Conservation (phyloP, 2,797 vertebrate species). For the Epinephelus malabaricus region DNA sequence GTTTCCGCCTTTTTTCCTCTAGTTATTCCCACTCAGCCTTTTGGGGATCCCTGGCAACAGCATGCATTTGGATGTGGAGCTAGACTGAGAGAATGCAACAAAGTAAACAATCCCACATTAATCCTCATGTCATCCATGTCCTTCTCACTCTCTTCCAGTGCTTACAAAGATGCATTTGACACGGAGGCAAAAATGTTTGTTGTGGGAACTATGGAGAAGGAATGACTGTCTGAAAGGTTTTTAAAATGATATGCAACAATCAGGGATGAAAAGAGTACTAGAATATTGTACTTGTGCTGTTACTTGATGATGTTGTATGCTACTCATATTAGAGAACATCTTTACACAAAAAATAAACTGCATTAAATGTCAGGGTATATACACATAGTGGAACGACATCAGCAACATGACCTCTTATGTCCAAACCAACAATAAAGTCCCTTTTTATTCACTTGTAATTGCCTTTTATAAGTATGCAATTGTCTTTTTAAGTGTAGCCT, state of each 20-base stretch:
- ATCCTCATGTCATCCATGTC: constrained; percentile 33
- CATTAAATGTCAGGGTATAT: too few relatives aligned
- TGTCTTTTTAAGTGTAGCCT: too few relatives aligned
- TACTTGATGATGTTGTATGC: too few relatives aligned
- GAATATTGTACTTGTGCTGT: not conserved
- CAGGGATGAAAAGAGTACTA: not conserved
- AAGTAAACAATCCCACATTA: constrained; percentile 39
- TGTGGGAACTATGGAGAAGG: not conserved
- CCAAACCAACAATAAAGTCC: too few relatives aligned
- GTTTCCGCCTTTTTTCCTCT: constrained; percentile 57
- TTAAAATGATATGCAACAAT: not conserved
- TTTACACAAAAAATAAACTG: too few relatives aligned
- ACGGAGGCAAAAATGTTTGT: not conserved
- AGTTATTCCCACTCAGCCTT: constrained; percentile 59
- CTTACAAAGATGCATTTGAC: not conserved
- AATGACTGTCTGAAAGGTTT: not conserved
- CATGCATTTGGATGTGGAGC: constrained; percentile 46
- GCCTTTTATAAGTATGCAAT: too few relatives aligned
- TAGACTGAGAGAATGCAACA: constrained; percentile 28
- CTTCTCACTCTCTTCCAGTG: not conserved
- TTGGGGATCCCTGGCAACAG: constrained; percentile 68
- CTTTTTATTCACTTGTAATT: too few relatives aligned
- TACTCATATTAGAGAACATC: too few relatives aligned
- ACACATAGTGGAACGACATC: too few relatives aligned
- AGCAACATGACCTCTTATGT: too few relatives aligned